These are phyloP conservation scores for Melozone crissalis DNA, from an alignment of 2,113 vertebrate species.

Conservation along the genomic window DNA sequence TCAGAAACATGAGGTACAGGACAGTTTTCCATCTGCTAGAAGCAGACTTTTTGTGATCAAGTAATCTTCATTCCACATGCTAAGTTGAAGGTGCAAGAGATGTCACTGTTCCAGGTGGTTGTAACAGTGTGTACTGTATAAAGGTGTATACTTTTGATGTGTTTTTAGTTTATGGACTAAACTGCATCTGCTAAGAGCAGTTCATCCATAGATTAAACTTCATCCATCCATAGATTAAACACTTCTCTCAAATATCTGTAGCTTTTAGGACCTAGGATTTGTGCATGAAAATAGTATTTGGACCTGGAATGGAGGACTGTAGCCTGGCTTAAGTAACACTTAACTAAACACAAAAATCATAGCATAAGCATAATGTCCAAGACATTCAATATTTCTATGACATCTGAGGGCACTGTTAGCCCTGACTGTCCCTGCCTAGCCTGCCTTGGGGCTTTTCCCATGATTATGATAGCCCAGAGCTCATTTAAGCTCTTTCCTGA, in stretches of 20 bases:
- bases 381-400: not conserved
- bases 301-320: not conserved
- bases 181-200: no score
- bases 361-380: not conserved
- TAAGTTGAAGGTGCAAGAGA: not conserved
- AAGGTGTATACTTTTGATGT: not conserved
- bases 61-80: not conserved
- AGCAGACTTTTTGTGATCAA: not conserved
- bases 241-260: not conserved
- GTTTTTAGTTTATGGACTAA: not conserved
- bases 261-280: not conserved
- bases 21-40: not conserved
- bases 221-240: not conserved
- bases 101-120: not conserved
- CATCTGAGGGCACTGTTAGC: not conserved
- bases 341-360: not conserved
- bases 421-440: not conserved
- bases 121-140: not conserved
- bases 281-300: not conserved
- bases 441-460: accelerated
- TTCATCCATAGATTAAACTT: not conserved
- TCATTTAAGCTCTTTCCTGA: not conserved
- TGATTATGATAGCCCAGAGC: not conserved
- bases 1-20: not conserved
- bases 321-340: not conserved